These are phyloP conservation scores for Parnassius mnemosyne DNA, from an alignment of 2,888 invertebrate species.

Conservation along the genomic window DNA sequence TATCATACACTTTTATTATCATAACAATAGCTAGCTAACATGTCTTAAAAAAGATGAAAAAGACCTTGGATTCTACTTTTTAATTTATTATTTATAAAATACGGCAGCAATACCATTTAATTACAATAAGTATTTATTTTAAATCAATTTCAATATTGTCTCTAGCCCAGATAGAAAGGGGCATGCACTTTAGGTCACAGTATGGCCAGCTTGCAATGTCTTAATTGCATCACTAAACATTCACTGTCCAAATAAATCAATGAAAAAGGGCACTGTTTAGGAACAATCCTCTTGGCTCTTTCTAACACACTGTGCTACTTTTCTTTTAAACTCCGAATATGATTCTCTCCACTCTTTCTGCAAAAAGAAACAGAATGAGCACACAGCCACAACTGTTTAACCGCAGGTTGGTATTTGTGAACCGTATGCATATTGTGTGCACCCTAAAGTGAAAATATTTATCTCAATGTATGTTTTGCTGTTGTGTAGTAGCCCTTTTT, in stretches of 20 bases:
- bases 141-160: constrained; percentile 80
- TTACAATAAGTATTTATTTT: constrained; percentile 78
- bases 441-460: constrained; percentile 43
- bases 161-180: constrained; percentile 62
- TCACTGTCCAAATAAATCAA: constrained; percentile 73
- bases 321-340: constrained; percentile 97
- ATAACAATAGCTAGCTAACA: constrained; percentile 77
- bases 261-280: constrained; percentile 84
- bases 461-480: constrained; percentile 46
- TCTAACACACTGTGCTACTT: constrained; percentile 98
- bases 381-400: constrained; percentile 75
- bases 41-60: constrained; percentile 80
- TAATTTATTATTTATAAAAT: constrained; percentile 74
- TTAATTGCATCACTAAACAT: constrained; percentile 70
- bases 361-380: constrained; percentile 79
- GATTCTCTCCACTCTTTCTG: constrained; percentile 99
- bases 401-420: constrained; percentile 45
- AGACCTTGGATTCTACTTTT: constrained; percentile 73
- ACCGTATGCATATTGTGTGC: constrained; percentile 42
- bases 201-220: constrained; percentile 54
- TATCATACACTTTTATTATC: constrained; percentile 75
- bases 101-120: constrained; percentile 77
- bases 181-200: constrained; percentile 46
- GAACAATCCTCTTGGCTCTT: constrained; percentile 99
- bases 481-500: constrained; percentile 66